phyloP scores from a whole-genome alignment of 2,113 vertebrate species.

The Oreochromis spilurus region DNA sequence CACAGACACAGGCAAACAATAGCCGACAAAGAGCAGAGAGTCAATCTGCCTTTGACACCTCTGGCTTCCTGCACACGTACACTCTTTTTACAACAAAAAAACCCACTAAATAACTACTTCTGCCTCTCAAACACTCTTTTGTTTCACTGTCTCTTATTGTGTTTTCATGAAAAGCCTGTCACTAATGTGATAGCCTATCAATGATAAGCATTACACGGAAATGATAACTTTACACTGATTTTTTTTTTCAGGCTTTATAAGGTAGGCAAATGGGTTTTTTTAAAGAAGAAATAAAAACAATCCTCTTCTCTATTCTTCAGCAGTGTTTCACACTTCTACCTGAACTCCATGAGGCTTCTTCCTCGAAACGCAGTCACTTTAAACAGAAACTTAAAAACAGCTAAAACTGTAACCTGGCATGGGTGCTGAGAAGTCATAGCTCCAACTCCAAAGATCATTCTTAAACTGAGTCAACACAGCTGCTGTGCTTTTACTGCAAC shows the following conservation, averaged over 20 bases:
- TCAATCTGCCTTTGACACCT: constrained; percentile 55
- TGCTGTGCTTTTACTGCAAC: background rate
- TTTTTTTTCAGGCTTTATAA: background rate
- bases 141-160: constrained; percentile 33
- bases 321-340: background rate
- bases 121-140: constrained; percentile 37
- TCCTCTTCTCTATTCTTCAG: background rate
- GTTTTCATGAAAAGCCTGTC: constrained; percentile 23
- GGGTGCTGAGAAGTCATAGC: background rate
- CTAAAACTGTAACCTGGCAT: background rate
- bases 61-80: constrained; percentile 34
- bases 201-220: background rate
- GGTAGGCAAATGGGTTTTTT: background rate
- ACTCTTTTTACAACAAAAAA: background rate
- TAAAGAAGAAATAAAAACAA: background rate
- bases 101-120: constrained; percentile 18
- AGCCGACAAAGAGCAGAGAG: constrained; percentile 30
- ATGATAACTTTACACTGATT: background rate
- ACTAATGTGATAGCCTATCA: constrained; percentile 2
- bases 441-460: background rate
- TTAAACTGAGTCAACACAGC: background rate
- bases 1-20: constrained; percentile 43
- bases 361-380: background rate
- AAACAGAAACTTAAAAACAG: background rate
- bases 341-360: background rate